Base-by-base conservation (phyloP, 2,797 vertebrate genomes). In the Coregonus ussuriensis region DNA sequence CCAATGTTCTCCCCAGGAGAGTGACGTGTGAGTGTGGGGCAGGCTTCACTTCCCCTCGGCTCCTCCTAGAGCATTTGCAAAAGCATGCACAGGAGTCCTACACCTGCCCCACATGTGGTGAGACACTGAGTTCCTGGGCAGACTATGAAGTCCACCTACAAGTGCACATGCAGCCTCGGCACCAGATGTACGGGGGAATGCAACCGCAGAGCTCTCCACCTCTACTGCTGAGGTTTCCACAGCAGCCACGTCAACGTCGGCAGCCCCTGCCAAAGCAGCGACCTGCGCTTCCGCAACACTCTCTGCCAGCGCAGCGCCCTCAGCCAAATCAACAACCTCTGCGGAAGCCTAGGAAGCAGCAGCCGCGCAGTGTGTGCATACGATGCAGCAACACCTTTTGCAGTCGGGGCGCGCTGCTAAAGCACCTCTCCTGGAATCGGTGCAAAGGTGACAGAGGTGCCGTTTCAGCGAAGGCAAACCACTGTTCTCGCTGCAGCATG, bases 21-120 rank as follows among this genome's bases (percentile, higher is more conserved):
- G 95, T 95, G 78, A 95, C 94, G 0, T 95, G 95, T 14, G 95
- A 95, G 77, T 95, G 94, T 21, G 94, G 95, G 47, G 87, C 91
- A 0, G 91, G 91, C 51, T 95, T 95, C 78, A 95, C 93, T 0
- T 93, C 93, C 51, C 94, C 95, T 1, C 88, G 90, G 73, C 92
- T 94, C 37, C 93, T 95, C 53, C 88, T 95, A 69, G 94, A 94
- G 84, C 95, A 95, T 83, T 85, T 95, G 72, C 94, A 95, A 81
- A 92, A 93, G 83, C 95, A 95, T 15, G 94, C 94, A 0, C 88
- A 92, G 81, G 94, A 95, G 77, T 93, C 94, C 1, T 95, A 94
- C 81, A 95, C 94, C 1, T 95, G 94, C 76, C 94, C 94, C 0
- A 90, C 92, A 3, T 95, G 95, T 59, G 94, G 95, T n/a, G 93